A percentile compares a stretch with the other conserved stretches of the same genome.
These are phyloP conservation scores for Stercorarius parasiticus DNA, from an alignment of 2,113 vertebrate genomes.

Conservation along the genomic window DNA sequence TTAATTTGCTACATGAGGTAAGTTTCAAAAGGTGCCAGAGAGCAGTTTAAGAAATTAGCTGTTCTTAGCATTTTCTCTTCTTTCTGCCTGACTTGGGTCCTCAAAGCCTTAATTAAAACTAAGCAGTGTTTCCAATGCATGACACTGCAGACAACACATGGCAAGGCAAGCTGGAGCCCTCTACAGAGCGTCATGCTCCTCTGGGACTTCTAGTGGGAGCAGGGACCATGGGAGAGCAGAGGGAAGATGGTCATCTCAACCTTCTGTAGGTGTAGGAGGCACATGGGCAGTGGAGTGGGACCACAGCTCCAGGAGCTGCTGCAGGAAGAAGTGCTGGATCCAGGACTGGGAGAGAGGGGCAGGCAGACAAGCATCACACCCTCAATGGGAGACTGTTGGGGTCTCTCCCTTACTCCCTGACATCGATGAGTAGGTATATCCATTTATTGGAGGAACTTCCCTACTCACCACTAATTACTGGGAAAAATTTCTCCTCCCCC, in stretches of 20 bases:
- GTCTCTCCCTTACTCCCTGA: neutral
- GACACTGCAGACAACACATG: rapidly evolving
- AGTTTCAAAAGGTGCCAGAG: constrained; percentile 64
- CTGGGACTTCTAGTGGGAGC: neutral
- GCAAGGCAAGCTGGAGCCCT: neutral
- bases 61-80: constrained; percentile 45
- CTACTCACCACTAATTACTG: neutral
- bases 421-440: neutral
- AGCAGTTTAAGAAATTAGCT: constrained; percentile 68
- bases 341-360: neutral
- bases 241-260: neutral
- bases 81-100: constrained; percentile 23
- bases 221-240: neutral
- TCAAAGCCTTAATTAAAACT: constrained; percentile 57
- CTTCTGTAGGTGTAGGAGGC: neutral
- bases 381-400: rapidly evolving
- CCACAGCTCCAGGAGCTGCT: neutral
- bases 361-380: neutral
- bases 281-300: neutral
- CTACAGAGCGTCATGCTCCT: neutral
- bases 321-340: neutral
- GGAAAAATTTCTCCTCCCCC: neutral
- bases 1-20: constrained; percentile 71
- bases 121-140: neutral
- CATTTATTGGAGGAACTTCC: neutral